phyloP scores from a whole-genome alignment of 2,888 invertebrate genomes.

The Spodoptera littoralis region DNA sequence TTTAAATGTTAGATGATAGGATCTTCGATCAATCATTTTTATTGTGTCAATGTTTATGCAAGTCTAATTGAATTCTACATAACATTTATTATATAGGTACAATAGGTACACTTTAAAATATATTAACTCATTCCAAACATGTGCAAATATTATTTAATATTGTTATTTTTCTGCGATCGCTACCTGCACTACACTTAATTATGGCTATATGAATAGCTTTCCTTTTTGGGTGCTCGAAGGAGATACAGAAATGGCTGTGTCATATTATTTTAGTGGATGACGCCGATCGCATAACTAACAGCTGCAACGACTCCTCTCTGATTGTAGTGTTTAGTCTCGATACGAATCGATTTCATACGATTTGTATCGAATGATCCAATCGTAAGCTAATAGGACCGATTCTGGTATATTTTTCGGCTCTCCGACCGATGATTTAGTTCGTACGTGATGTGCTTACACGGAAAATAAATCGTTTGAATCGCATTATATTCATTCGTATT shows the following conservation, averaged over 20 bases:
- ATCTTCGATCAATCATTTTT: too few species aligned
- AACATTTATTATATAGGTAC: too few species aligned
- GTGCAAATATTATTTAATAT: constrained; percentile 16
- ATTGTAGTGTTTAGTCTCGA: constrained; percentile 87
- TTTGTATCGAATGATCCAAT: constrained; percentile 83
- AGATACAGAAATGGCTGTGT: constrained; percentile 86
- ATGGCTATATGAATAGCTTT: constrained; percentile 78
- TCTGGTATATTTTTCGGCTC: constrained; percentile 84
- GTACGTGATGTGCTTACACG: constrained; percentile 87
- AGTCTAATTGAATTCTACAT: too few species aligned
- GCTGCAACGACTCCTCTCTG: constrained; percentile 80
- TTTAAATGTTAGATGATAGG: neutral
- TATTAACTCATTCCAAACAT: too few species aligned
- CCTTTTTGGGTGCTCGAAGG: constrained; percentile 79
- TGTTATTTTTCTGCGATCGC: constrained; percentile 64
- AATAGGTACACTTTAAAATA: too few species aligned
- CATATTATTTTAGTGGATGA: constrained; percentile 89
- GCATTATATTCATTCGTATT: constrained; percentile 84
- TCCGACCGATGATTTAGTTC: constrained; percentile 82
- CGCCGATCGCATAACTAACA: constrained; percentile 84
- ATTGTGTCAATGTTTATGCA: too few species aligned
- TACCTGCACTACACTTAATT: constrained; percentile 75
- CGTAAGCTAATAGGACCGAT: constrained; percentile 85
- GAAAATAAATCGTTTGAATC: constrained; percentile 86
- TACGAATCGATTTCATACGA: constrained; percentile 85